Percentiles rank a stretch among this genome's conserved stretches.
Evolutionary conservation across 1,140 invertebrate genomes (phyloP).

Genomic region (Berghia stephanieae): DNA sequence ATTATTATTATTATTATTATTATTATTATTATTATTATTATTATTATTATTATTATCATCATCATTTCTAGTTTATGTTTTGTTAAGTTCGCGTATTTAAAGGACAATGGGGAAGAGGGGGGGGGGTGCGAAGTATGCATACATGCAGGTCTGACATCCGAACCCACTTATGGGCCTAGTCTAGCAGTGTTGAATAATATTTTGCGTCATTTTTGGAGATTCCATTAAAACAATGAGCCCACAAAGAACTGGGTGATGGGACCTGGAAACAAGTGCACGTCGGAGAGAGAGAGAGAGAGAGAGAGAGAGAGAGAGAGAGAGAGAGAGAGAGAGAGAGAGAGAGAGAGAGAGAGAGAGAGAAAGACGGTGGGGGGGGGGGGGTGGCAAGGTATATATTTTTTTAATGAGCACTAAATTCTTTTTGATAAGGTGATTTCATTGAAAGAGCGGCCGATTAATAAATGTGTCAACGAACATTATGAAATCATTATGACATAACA

Average conservation of each 20-base stretch:
- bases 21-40: background rate
- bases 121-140: background rate
- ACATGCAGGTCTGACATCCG: background rate
- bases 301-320: constrained; percentile 26
- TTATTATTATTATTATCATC: background rate
- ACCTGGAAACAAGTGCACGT: background rate
- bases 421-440: no score
- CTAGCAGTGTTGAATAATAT: background rate
- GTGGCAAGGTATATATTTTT: background rate
- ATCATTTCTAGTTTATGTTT: background rate
- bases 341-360: constrained; percentile 29
- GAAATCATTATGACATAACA: background rate
- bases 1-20: background rate
- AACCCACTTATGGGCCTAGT: background rate
- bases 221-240: no score
- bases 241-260: background rate
- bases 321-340: constrained; percentile 30
- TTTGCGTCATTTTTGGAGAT: no score
- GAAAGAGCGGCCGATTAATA: no score
- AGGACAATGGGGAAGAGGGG: background rate
- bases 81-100: background rate
- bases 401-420: background rate
- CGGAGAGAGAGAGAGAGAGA: constrained; percentile 24
- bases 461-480: background rate
- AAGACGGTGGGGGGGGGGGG: background rate